Evolutionary conservation across 1,140 invertebrate genomes (phyloP).

Genomic region (Andrena cerasifolii): DNA sequence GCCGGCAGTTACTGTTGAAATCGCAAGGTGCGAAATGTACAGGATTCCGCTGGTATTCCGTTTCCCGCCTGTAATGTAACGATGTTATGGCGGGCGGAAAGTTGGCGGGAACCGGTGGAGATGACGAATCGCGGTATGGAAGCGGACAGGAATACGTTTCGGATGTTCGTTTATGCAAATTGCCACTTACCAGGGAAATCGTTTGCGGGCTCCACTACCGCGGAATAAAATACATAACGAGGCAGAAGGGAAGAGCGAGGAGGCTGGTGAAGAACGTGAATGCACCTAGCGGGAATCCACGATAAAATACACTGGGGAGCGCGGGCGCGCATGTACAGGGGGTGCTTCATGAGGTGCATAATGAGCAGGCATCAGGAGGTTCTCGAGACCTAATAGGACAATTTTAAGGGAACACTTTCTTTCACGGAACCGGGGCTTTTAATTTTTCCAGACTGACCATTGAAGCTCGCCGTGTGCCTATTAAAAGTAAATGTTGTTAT

Average conservation of each 20-base stretch:
- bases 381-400: not conserved
- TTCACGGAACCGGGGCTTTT: too few relatives aligned
- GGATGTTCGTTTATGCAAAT: slow-evolving; percentile 72
- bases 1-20: not conserved
- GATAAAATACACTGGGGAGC: slow-evolving; percentile 14
- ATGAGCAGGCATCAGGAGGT: slow-evolving; percentile 9
- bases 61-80: slow-evolving; percentile 40
- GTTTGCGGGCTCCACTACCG: slow-evolving; percentile 52
- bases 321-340: not conserved
- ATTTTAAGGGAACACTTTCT: not conserved
- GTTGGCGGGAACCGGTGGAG: slow-evolving; percentile 47
- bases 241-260: slow-evolving; percentile 39
- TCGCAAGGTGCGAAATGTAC: not conserved
- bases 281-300: slow-evolving; percentile 8
- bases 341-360: slow-evolving; percentile 27
- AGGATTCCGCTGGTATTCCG: slow-evolving; percentile 45
- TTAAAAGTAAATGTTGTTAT: too few relatives aligned
- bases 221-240: slow-evolving; percentile 66
- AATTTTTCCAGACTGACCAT: too few relatives aligned
- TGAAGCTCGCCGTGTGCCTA: too few relatives aligned
- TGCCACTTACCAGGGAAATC: slow-evolving; percentile 67
- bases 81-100: slow-evolving; percentile 51
- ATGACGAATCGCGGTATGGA: slow-evolving; percentile 68
- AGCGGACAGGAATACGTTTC: slow-evolving; percentile 46
- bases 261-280: not conserved